These are phyloP conservation scores for Solea solea DNA, from an alignment of 2,113 vertebrate genomes.

Conservation along the genomic window DNA sequence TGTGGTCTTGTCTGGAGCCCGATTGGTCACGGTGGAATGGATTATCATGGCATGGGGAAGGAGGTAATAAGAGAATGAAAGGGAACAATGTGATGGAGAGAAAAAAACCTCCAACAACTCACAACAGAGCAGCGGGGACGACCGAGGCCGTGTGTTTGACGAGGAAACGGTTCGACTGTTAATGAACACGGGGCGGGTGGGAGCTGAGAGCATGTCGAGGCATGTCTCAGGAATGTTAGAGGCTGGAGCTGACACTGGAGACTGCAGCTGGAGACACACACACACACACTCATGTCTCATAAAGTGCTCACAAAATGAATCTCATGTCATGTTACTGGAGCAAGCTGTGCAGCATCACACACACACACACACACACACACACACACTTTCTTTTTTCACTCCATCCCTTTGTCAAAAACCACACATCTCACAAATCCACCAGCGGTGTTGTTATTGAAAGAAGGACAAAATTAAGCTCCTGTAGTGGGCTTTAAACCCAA, in stretches of 20 bases:
- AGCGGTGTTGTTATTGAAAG: conserved; percentile 39
- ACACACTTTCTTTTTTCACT: conserved; percentile 12
- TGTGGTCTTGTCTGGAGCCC: conserved; percentile 43
- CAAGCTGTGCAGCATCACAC: not conserved
- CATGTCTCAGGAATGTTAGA: conserved; percentile 67
- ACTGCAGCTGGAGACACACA: conserved; percentile 56
- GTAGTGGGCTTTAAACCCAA: conserved; percentile 57
- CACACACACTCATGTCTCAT: conserved; percentile 11
- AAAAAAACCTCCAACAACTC: not conserved
- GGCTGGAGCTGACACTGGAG: conserved; percentile 55
- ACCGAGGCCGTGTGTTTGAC: conserved; percentile 1
- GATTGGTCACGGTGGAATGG: conserved; percentile 54
- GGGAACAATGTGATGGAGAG: conserved; percentile 2
- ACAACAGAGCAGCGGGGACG: not conserved
- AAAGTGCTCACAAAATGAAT: conserved; percentile 8
- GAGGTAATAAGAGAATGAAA: not conserved
- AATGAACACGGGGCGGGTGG: not conserved
- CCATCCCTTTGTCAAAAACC: conserved; percentile 18
- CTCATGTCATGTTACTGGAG: conserved; percentile 12
- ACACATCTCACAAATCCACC: conserved; percentile 37
- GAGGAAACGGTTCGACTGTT: conserved; percentile 19
- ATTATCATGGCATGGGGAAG: not conserved
- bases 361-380: not conserved
- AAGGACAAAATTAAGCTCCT: conserved; percentile 52
- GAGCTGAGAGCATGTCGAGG: conserved; percentile 45